Evolutionary conservation across 2,888 invertebrate genomes (phyloP).

Genomic region (Parapristionchus giblindavisi): DNA sequence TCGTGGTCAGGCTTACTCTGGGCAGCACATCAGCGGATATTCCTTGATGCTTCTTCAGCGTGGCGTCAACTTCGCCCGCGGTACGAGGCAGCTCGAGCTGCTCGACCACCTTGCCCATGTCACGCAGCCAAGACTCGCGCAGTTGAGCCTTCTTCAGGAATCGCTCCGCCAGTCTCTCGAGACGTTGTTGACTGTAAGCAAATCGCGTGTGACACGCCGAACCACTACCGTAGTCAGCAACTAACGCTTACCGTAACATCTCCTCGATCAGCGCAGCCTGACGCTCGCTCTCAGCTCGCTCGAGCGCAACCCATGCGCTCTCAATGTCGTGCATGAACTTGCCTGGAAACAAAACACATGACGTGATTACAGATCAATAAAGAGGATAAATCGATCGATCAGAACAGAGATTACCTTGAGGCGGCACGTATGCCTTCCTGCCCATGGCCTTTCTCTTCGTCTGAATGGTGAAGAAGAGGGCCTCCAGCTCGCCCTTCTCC

Average conservation of each 20-base stretch:
- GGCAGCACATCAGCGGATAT: constrained; percentile 95
- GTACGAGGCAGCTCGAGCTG: constrained; percentile 78
- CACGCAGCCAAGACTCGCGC: constrained; percentile 91
- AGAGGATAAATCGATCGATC: background rate
- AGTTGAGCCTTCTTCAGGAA: constrained; percentile 89
- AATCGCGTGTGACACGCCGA: background rate
- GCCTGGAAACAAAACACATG: constrained; percentile 74
- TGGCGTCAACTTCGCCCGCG: constrained; percentile 91
- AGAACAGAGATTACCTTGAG: constrained; percentile 55
- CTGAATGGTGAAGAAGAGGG: constrained; percentile 93
- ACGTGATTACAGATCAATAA: background rate
- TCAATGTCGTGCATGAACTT: constrained; percentile 93
- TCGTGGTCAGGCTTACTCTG: constrained; percentile 73
- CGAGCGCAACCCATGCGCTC: constrained; percentile 89
- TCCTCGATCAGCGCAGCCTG: constrained; percentile 92
- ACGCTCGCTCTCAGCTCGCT: constrained; percentile 90
- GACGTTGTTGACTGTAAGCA: constrained; percentile 79
- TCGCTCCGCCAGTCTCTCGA: constrained; percentile 93
- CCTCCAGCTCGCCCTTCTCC: constrained; percentile 96
- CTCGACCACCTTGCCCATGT: constrained; percentile 83
- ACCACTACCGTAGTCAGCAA: background rate
- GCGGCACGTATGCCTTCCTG: constrained; percentile 63
- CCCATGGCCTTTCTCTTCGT: constrained; percentile 92
- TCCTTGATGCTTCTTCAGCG: constrained; percentile 97
- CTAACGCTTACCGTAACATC: constrained; percentile 71